phyloP scores from a whole-genome alignment of 1,140 invertebrate genomes.

The Phortica variegata region DNA sequence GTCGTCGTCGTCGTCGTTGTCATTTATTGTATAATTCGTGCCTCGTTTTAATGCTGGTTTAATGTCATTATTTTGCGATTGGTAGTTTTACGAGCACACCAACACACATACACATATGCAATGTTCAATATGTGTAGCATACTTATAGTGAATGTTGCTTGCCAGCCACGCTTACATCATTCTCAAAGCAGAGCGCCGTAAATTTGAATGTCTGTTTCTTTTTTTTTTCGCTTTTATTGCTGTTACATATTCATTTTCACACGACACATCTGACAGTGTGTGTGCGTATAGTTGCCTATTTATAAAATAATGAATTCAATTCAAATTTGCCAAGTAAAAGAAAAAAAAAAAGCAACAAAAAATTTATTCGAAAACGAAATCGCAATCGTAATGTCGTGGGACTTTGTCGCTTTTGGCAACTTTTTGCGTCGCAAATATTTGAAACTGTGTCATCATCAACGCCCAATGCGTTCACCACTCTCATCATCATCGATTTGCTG shows the following conservation, averaged over 20 bases:
- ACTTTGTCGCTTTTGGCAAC: not conserved
- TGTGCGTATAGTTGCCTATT: too few species aligned
- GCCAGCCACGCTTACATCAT: too few species aligned
- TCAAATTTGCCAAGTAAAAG: conserved; percentile 16
- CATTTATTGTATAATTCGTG: conserved; percentile 23
- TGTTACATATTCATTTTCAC: conserved; percentile 7
- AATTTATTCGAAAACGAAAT: conserved; percentile 2
- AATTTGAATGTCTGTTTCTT: not conserved
- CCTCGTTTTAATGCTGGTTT: conserved; percentile 42
- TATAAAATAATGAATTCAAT: conserved; percentile 40
- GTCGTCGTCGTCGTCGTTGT: conserved; percentile 1
- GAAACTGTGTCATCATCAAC: conserved; percentile 6
- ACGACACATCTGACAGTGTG: conserved; percentile 8
- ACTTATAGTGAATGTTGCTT: not conserved
- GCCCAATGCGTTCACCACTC: conserved; percentile 1
- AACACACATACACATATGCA: not conserved
- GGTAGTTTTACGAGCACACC: conserved; percentile 6
- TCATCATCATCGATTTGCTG: conserved; percentile 3
- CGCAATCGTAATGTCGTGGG: too few species aligned
- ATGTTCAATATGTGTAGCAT: too few species aligned
- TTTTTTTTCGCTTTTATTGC: not conserved
- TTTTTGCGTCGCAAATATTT: not conserved
- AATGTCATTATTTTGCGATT: conserved; percentile 43
- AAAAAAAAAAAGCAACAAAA: not conserved
- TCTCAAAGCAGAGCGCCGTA: too few species aligned